phyloP scores from a whole-genome alignment of 2,797 vertebrate species.

The Trichosurus vulpecula region DNA sequence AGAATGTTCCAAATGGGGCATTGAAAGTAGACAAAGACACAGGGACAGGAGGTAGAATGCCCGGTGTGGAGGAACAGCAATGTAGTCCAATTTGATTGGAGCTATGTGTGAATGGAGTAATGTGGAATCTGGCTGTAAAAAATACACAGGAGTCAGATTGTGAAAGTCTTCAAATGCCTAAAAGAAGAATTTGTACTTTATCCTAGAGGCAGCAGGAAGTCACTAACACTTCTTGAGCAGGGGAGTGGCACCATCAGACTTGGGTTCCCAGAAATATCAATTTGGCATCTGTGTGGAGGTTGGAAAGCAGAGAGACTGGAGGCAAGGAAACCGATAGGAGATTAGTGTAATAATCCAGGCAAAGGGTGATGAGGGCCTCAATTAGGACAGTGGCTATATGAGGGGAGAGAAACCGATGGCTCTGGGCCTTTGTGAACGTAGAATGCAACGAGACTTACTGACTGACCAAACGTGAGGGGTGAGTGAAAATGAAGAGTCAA shows the following conservation, averaged over 20 bases:
- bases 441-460: background rate
- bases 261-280: background rate
- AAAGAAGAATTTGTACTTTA: background rate
- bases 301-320: background rate
- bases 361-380: background rate
- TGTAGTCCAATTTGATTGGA: background rate
- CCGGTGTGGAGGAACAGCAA: background rate
- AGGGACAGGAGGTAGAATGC: background rate
- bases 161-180: background rate
- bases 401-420: background rate
- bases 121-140: background rate
- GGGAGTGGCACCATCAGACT: background rate
- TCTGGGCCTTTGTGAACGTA: background rate
- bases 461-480: background rate
- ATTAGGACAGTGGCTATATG: background rate
- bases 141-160: background rate
- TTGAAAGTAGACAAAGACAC: background rate
- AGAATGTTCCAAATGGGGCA: background rate
- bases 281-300: background rate
- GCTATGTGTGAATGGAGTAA: background rate
- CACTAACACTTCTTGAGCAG: background rate
- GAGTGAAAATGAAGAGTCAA: background rate
- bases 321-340: background rate
- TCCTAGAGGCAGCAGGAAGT: background rate
- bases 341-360: background rate